Conservation (phyloP, 2,888 invertebrate species). For the Phaedon cochleariae region DNA sequence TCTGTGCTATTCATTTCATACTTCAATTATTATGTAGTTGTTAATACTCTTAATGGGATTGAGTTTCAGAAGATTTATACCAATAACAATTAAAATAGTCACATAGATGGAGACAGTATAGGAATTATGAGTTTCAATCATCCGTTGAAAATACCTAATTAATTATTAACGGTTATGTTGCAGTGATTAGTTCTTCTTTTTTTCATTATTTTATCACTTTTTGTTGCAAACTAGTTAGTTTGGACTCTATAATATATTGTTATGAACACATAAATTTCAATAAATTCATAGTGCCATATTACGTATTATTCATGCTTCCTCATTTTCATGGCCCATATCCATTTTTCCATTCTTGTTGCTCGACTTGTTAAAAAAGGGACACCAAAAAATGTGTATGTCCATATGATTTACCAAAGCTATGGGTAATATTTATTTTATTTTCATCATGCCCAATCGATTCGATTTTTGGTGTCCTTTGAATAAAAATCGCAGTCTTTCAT, state of each 20-base stretch:
- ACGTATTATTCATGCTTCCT: conserved; percentile 55
- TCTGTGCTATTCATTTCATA: neutral
- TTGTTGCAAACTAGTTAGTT: conserved; percentile 27
- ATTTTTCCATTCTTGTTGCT: conserved; percentile 28
- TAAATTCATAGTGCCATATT: conserved; percentile 64
- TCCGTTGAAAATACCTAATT: neutral
- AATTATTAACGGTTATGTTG: neutral
- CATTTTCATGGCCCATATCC: conserved; percentile 32
- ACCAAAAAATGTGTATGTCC: conserved; percentile 2
- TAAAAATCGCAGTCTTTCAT: conserved; percentile 6
- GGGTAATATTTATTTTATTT: conserved; percentile 22
- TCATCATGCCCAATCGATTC: neutral
- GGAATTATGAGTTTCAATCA: neutral
- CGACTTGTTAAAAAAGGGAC: conserved; percentile 9
- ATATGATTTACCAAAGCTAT: conserved; percentile 13
- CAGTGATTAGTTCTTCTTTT: conserved; percentile 17
- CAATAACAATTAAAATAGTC: neutral
- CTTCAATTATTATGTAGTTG: neutral
- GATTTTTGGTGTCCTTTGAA: conserved; percentile 10
- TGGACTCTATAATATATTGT: conserved; percentile 35
- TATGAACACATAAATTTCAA: conserved; percentile 61
- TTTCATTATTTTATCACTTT: conserved; percentile 27
- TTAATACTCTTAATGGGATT: neutral
- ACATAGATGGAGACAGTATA: neutral
- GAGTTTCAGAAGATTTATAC: neutral